Base-by-base conservation (phyloP, 2,888 invertebrate genomes). In the Chymomyza caudatula region DNA sequence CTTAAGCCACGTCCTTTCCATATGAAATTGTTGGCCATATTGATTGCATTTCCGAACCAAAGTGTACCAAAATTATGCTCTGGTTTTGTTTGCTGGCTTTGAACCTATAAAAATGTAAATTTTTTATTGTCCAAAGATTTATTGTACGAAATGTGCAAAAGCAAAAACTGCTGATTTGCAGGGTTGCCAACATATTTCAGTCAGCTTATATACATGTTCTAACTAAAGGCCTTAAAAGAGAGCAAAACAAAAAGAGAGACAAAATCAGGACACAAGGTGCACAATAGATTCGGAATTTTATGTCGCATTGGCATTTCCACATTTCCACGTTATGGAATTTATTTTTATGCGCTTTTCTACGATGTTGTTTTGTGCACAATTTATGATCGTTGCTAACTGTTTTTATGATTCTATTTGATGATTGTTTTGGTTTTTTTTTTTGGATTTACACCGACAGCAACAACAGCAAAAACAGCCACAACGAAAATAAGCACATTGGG, bases 331-430 rank as follows among this genome's bases (percentile, higher is more conserved):
- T 75, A 71, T 64, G 60, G 53, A 64, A 60, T 72, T 82, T 78
- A 60, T 72, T 82, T 78, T 85, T 81, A 79, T 81, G 70, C 62
- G 4, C n/a, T 57, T 57, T 44, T 43, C n/a, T 43, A 44, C 19
- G 13, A 15, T 23, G 25, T n/a, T 53, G 22, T 67, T 72, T 69
- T 85, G 75, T 78, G 76, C 67, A 65, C 71, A 85, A 85, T 85
- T 83, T 82, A 82, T 82, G 73, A 79, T 83, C 78, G 74, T 61
- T 69, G 74, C 85, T 85, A 82, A 83, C 81, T 85, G 81, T 83
- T 82, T 82, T 82, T 82, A 82, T 85, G 85, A 76, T 77, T 82
- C 73, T 76, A 83, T 85, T 83, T 79, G 81, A 82, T 85, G 76
- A 85, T 85, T 82, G 73, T 85, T 85, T 85, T 71, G 76, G 83